Evolutionary conservation across 2,797 vertebrate genomes (phyloP), one percentile per base, ranked within the genome.

Genomic region (Amazona finschi): DNA sequence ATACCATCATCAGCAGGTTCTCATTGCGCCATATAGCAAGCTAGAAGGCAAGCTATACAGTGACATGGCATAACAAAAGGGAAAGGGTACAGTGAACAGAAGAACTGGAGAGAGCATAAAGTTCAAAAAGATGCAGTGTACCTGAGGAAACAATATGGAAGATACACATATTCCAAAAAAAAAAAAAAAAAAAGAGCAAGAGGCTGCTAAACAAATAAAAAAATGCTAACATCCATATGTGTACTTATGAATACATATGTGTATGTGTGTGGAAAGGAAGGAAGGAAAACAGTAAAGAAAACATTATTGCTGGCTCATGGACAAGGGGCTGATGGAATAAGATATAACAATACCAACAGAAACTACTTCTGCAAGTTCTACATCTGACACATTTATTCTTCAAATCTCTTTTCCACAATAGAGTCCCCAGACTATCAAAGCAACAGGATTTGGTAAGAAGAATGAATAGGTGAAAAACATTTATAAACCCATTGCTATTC

Each of bases 261-360:
- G 8, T 66, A 47, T 49, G 13, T 25, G 4, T 31, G 19, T 38
- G 24, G 28, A 95, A 74, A 83, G 52, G 78, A 90, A 95, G 71
- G 77, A 64, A 91, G 60, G 8, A 81, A 94, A 84, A 64, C 36
- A 82, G 52, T 55, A 83, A 62, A 39, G 43, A 62, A 93, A 92
- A 65, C 24, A 82, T 69, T 85, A 65, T 62, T 85, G 43, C 33
- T 85, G 69, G 75, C 67, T 79, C 7, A 36, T 4, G 16, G 36
- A 64, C 15, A 70, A 79, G 21, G 38, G 30, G 31, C 14, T 85
- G 62, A 58, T 80, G 43, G 43, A 78, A 62, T 44, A 36, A 64
- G 58, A 78, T 36, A 28, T 5, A 85, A 71, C 13, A 70, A 4
- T 46, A 85, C 44, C 41, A 82, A 52, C 12, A 85, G 47, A 79